Percentiles rank a stretch among this genome's conserved stretches.
phyloP scores from a whole-genome alignment of 2,888 invertebrate species.

The Molorchus minor region DNA sequence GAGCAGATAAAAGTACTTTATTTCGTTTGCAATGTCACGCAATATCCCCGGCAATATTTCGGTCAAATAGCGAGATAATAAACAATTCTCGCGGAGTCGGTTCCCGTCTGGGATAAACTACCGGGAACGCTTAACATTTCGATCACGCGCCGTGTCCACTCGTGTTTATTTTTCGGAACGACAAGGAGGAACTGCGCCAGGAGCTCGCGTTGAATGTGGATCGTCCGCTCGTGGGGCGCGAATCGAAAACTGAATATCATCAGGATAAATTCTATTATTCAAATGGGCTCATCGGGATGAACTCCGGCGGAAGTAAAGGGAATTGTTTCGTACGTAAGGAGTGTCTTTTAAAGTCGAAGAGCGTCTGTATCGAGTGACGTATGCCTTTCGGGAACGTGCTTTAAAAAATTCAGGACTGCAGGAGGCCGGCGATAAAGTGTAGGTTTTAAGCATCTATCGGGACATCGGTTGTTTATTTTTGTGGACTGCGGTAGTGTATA shows the following conservation, averaged over 20 bases:
- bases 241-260: constrained; percentile 19
- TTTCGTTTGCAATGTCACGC: no score
- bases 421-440: no score
- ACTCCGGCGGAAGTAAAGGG: constrained; percentile 21
- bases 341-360: no score
- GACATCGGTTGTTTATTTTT: no score
- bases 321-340: no score
- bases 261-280: constrained; percentile 28
- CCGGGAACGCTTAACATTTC: constrained; percentile 12
- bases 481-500: no score
- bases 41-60: no score
- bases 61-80: background rate
- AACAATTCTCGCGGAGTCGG: background rate
- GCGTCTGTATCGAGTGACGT: no score
- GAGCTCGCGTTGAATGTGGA: constrained; percentile 3
- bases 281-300: constrained; percentile 23
- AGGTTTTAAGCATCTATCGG: no score
- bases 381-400: no score
- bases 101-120: background rate
- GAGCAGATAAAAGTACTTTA: no score
- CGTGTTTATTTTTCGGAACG: constrained; percentile 29
- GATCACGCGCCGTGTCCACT: constrained; percentile 18
- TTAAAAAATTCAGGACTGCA: no score
- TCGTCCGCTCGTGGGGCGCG: background rate
- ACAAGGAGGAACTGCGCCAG: constrained; percentile 6